phyloP scores from a whole-genome alignment of 2,113 vertebrate species.

The Phalacrocorax brasilianus region DNA sequence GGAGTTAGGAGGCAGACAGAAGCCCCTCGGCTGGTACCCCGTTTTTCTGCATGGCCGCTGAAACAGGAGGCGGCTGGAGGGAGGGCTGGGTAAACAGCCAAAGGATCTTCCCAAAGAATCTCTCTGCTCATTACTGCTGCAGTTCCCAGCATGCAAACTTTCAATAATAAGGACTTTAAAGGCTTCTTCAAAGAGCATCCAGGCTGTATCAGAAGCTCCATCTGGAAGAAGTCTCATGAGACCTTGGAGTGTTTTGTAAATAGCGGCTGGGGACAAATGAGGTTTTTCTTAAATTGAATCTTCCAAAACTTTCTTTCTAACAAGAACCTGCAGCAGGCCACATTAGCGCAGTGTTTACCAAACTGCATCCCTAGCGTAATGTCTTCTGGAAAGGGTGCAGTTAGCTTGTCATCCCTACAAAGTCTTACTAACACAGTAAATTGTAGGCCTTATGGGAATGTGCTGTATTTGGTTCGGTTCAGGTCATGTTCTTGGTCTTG shows the following conservation, averaged over 20 bases:
- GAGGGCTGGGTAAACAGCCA: neutral
- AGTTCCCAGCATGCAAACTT: neutral
- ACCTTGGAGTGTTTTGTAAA: slow-evolving; percentile 37
- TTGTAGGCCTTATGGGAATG: slow-evolving; percentile 12
- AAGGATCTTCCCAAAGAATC: neutral
- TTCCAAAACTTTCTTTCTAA: slow-evolving; percentile 21
- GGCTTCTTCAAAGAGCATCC: slow-evolving; percentile 40
- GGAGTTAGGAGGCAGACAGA: neutral
- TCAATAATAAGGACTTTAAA: neutral
- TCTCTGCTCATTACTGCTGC: neutral
- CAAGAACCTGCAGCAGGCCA: neutral
- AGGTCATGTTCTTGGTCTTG: neutral
- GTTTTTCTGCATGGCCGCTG: neutral
- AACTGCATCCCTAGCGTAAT: neutral
- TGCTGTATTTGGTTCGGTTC: slow-evolving; percentile 23
- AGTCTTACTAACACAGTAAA: neutral
- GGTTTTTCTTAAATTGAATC: neutral
- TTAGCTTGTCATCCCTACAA: slow-evolving; percentile 26
- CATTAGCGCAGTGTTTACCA: neutral
- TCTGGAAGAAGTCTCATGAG: slow-evolving; percentile 39
- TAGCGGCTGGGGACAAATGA: slow-evolving; percentile 28
- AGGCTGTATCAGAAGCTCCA: neutral
- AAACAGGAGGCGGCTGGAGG: neutral
- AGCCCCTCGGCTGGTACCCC: neutral
- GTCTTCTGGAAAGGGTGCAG: neutral